Base-by-base conservation (phyloP, 1,140 invertebrate species). In the Bombus confusus region DNA sequence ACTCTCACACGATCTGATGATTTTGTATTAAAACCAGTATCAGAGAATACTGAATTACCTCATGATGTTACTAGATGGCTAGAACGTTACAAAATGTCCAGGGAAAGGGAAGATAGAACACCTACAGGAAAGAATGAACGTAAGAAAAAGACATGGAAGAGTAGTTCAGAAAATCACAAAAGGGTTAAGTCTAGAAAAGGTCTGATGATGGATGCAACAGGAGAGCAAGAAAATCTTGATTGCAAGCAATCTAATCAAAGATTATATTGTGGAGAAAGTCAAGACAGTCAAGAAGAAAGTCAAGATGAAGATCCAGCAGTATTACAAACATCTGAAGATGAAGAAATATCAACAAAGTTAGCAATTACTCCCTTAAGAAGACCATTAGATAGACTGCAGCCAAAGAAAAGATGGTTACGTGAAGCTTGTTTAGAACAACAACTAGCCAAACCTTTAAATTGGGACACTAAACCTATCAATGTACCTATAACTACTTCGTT, bases 401-500 rank as follows among this genome's bases (percentile, higher is more conserved):
- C 96, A 37, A 97, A 97, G 91, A 96, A 96, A 88, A 94, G 96
- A n/a, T 97, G 96, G 96, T 88, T 96, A 25, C 92, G 96, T 8
- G 96, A 96, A 92, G 96, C 96, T 2, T 94, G 95, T 37, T 90
- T 96, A 41, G 96, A 97, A 28, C 95, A 96, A 79, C 94, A 95
- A 57, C 78, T 95, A 83, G 95, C 92, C 28, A 95, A 92, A 92
- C 95, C 92, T 86, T 91, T 93, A 87, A 95, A 92, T 83, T 96
- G 91, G 95, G 95, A 92, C 87, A 86, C 85, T 91, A 95, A 83
- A 25, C 41, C 86, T n/a, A 79, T 75, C 31, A 91, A 73, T 76
- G 52, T 80, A 37, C 28, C n/a, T 15, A 82, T 37, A 18, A 62
- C 34, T 10, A 64, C 62, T 75, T 28, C 69, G 22, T 85, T 47